Base-by-base conservation (phyloP, 1,140 invertebrate species). In the Diorhabda carinulata region DNA sequence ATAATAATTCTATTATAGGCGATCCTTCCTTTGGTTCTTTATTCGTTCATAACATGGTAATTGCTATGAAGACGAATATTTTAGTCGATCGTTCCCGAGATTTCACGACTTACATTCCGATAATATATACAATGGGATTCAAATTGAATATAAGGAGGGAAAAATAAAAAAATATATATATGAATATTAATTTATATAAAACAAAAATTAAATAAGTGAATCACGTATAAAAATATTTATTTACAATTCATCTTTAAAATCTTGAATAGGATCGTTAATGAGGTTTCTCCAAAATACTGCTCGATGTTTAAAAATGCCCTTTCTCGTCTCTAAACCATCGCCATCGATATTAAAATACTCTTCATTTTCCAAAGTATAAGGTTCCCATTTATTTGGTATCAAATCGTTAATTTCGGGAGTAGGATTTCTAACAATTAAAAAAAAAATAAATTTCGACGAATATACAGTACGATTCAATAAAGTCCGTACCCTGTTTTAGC, bases 401-500 rank as follows among this genome's bases (percentile, higher is more conserved):
- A 77, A 7, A 2, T 68, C 6, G 3, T 81, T 79, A 3, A 79
- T 60, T 72, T 81, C 75, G 0, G 83, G 83, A 3, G 84, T 85
- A 4, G 84, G 85, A 76, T 85, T 83, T 70, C 85, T 86, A 64
- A 41, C 81, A 81, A 71, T 56, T n/a, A 64, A 52, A 5, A 45
- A n/a, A 52, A 52, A 52, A 2, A 52, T 52, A 3, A n/a, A 52
- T 3, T 52, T 8, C 4, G 47, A 3, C 2, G 6, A 4, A 3
- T 8, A 3, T 52, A 52, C 6, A 8, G n/a, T 8, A 52, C n/a
- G 2, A 52, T 3, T 52, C 2, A 52, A 52, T 52, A 4, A 52
- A 52, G n/a, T 8, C 3, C 82, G 83, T 80, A 91, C 89, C 88
- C 86, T 45, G 81, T 84, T 77, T 83, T 85, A 0, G 90, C 89